phyloP scores from a whole-genome alignment of 53 echinoderm and acorn worm species.

The Apostichopus leukothele region DNA sequence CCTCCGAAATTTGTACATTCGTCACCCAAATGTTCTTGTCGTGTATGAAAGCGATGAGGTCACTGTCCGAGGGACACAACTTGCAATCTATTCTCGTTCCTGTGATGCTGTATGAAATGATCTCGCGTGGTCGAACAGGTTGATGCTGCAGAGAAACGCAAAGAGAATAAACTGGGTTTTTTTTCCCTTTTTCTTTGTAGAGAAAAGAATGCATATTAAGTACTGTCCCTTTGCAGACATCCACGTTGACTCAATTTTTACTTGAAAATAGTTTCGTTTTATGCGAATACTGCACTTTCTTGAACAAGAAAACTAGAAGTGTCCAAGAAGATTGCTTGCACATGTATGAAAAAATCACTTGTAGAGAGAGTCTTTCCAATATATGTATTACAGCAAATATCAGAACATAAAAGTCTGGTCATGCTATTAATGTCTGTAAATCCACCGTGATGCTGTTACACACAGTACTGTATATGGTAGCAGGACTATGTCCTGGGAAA shows the following conservation, averaged over 20 bases:
- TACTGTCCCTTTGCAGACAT: background rate
- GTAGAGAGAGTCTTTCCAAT: background rate
- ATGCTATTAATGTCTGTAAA: no score
- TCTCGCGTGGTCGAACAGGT: slow-evolving; percentile 87
- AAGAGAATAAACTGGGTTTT: no score
- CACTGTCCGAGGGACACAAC: slow-evolving; percentile 87
- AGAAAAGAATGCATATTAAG: background rate
- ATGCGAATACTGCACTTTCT: no score
- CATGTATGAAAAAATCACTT: background rate
- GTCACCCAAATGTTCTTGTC: slow-evolving; percentile 92
- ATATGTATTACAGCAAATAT: no score
- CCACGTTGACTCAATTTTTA: no score
- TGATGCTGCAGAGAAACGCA: slow-evolving; percentile 54
- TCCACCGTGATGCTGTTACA: no score
- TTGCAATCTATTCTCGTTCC: slow-evolving; percentile 89
- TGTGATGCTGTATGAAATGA: slow-evolving; percentile 53
- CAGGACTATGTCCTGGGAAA: no score
- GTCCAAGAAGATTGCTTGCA: background rate
- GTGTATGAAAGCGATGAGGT: slow-evolving; percentile 86
- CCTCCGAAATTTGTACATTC: slow-evolving; percentile 71
- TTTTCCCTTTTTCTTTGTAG: background rate
- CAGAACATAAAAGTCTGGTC: no score
- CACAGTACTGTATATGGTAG: no score
- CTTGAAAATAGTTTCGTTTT: no score
- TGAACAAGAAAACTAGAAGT: background rate